Evolutionary conservation across 2,113 vertebrate genomes (phyloP).

Genomic region (human): GRCh38 chr2:11017001-11017500

Average conservation of each 20-base stretch:
- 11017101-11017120: neutral
- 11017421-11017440: neutral
- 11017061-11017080: neutral
- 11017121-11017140: accelerated
- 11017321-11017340: accelerated
- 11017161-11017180: neutral
- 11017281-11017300: neutral
- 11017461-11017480: neutral
- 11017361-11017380: neutral
- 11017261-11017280: neutral
- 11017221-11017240: neutral
- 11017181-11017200: neutral
- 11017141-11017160: accelerated
- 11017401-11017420: accelerated
- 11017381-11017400: neutral
- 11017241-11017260: neutral
- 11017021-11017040: neutral
- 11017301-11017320: accelerated
- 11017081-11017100: neutral
- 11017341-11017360: accelerated
- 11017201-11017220: neutral
- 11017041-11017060: no score
- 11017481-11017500: neutral
- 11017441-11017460: neutral
- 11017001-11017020: neutral